Conservation (phyloP, 2,797 vertebrate species). For the Pseudopleuronectes americanus region DNA sequence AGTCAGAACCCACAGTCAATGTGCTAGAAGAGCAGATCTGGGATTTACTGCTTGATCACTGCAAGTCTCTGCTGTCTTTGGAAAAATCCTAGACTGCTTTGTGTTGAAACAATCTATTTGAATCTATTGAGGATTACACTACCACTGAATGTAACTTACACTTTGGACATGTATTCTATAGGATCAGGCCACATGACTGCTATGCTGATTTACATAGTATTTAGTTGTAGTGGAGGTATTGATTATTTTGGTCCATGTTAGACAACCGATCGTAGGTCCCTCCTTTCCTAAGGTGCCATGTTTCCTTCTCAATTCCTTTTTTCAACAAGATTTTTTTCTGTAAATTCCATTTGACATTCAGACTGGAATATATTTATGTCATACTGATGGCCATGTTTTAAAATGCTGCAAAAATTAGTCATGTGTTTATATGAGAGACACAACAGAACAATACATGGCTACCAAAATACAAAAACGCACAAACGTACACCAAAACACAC, state of each 20-base stretch:
- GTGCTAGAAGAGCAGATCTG: constrained; percentile 29
- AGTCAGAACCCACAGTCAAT: constrained; percentile 46
- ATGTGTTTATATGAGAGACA: no score
- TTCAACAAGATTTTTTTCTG: no score
- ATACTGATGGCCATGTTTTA: no score
- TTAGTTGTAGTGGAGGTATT: constrained; percentile 12
- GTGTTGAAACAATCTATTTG: constrained; percentile 1
- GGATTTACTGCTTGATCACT: constrained; percentile 44
- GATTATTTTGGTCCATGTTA: constrained; percentile 8
- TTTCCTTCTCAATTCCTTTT: not conserved
- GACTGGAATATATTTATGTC: not conserved
- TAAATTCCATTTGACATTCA: no score
- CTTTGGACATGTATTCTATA: constrained; percentile 17
- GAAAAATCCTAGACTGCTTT: not conserved
- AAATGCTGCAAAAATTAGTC: not conserved
- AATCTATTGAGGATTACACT: not conserved
- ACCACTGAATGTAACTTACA: not conserved
- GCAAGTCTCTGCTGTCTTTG: not conserved
- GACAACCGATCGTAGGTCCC: constrained; percentile 18
- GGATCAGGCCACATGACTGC: constrained; percentile 8
- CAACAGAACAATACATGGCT: not conserved
- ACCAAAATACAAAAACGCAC: constrained; percentile 2
- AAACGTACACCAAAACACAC: not conserved
- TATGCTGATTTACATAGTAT: constrained; percentile 5
- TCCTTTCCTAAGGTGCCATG: not conserved